Evolutionary conservation across 2,113 vertebrate genomes (phyloP).

Genomic region (Perca fluviatilis): DNA sequence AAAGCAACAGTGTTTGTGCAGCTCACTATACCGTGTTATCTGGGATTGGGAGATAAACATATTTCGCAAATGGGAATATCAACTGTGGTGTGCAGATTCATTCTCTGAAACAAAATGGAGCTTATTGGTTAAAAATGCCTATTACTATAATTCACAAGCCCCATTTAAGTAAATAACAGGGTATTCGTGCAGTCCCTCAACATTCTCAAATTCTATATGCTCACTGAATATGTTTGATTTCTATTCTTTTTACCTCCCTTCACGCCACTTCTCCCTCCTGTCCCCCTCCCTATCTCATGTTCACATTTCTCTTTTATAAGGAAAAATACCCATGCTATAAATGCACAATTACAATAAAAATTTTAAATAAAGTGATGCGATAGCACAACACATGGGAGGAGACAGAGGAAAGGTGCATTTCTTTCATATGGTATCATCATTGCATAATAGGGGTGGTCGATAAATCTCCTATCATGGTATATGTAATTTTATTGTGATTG

Average conservation of each 20-base stretch:
- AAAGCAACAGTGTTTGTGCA: constrained; percentile 42
- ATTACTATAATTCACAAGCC: constrained; percentile 15
- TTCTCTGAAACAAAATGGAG: constrained; percentile 37
- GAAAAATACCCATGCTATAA: not conserved
- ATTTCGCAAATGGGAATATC: constrained; percentile 15
- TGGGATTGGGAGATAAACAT: constrained; percentile 15
- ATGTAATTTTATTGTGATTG: not conserved
- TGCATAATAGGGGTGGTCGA: not conserved
- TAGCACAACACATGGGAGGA: not conserved
- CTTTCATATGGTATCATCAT: not conserved
- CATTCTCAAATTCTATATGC: not conserved
- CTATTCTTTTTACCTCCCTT: constrained; percentile 21
- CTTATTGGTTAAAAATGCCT: constrained; percentile 35
- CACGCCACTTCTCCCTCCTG: constrained; percentile 3
- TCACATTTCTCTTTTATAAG: not conserved
- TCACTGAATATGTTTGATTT: constrained; percentile 22
- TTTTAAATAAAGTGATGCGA: not conserved
- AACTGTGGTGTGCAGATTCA: not conserved
- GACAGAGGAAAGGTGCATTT: not conserved
- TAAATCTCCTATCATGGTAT: not conserved
- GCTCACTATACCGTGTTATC: constrained; percentile 43
- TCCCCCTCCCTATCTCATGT: constrained; percentile 52
- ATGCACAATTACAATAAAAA: not conserved
- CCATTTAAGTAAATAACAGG: constrained; percentile 25
- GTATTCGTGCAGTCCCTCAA: not conserved